Conservation (phyloP, 1,140 invertebrate species). For the Drosophila mauritiana region DNA sequence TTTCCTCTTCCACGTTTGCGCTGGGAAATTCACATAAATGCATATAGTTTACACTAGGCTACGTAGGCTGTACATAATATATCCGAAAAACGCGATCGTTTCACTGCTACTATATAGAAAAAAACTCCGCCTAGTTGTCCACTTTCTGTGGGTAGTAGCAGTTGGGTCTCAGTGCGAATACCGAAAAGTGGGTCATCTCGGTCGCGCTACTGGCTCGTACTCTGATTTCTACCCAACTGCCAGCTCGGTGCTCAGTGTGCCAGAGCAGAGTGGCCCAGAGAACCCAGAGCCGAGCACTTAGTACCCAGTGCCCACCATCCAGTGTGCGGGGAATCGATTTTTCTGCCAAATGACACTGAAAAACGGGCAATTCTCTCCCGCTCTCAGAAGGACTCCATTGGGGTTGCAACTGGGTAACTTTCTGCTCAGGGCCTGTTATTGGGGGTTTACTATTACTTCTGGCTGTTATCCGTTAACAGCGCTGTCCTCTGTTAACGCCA, state of each 20-base stretch:
- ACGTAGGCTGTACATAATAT: slow-evolving; percentile 72
- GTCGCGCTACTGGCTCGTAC: slow-evolving; percentile 79
- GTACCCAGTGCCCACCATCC: slow-evolving; percentile 19
- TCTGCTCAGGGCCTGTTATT: slow-evolving; percentile 10
- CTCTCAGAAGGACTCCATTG: slow-evolving; percentile 22
- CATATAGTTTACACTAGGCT: slow-evolving; percentile 79
- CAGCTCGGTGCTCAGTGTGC: slow-evolving; percentile 34
- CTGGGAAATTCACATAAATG: slow-evolving; percentile 78
- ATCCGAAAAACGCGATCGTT: slow-evolving; percentile 46
- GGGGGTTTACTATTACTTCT: slow-evolving; percentile 8
- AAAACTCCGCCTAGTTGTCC: slow-evolving; percentile 59
- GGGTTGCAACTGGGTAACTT: slow-evolving; percentile 62
- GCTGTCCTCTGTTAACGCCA: slow-evolving; percentile 4
- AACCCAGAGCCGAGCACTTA: slow-evolving; percentile 31
- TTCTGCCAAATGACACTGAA: slow-evolving; percentile 78
- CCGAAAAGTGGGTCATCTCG: slow-evolving; percentile 84
- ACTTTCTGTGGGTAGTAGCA: slow-evolving; percentile 66
- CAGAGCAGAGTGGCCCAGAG: slow-evolving; percentile 63
- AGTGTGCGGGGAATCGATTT: slow-evolving; percentile 74
- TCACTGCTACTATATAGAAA: slow-evolving; percentile 60
- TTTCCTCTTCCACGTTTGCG: slow-evolving; percentile 72
- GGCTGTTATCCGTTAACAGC: slow-evolving; percentile 18
- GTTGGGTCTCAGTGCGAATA: slow-evolving; percentile 80
- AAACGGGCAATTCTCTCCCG: slow-evolving; percentile 72
- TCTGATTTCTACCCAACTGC: slow-evolving; percentile 77